These are phyloP conservation scores for Patiria miniata DNA, from an alignment of 35 echinoderm and acorn worm genomes.

Conservation along the genomic window DNA sequence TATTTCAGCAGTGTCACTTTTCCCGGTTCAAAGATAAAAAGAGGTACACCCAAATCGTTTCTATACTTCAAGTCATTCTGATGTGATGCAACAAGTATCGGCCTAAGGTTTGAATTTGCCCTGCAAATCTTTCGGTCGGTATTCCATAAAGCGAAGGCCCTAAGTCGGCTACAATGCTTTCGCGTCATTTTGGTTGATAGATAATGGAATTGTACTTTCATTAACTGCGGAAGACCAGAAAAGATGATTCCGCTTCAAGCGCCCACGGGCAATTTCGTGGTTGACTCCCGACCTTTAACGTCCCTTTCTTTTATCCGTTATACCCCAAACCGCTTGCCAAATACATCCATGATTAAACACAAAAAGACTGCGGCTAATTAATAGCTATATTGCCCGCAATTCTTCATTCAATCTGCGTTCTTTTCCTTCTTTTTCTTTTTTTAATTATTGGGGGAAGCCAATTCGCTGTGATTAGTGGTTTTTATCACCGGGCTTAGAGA, in stretches of 20 bases:
- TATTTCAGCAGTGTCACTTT: no score
- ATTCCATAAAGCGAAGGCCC: no score
- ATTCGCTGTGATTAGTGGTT: constrained; percentile 1
- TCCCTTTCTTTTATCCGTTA: neutral
- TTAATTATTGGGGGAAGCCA: neutral
- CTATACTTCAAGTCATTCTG: no score
- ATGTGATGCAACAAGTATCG: no score
- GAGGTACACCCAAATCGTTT: no score
- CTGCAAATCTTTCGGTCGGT: no score
- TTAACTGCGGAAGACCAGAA: no score
- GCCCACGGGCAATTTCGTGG: neutral
- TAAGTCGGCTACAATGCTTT: no score
- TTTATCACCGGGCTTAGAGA: constrained; percentile 5
- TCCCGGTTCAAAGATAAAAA: no score
- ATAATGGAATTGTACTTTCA: no score
- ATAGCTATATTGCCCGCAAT: neutral
- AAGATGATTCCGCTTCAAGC: neutral
- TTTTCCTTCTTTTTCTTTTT: neutral
- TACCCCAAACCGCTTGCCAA: neutral
- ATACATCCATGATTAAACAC: neutral
- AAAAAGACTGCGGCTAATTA: neutral
- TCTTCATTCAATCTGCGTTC: neutral
- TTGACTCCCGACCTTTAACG: constrained; percentile 5
- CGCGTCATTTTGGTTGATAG: no score
- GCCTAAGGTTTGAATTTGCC: no score